Evolutionary conservation across 2,797 vertebrate species (phyloP).

Genomic region (Bothrops alternatus): DNA sequence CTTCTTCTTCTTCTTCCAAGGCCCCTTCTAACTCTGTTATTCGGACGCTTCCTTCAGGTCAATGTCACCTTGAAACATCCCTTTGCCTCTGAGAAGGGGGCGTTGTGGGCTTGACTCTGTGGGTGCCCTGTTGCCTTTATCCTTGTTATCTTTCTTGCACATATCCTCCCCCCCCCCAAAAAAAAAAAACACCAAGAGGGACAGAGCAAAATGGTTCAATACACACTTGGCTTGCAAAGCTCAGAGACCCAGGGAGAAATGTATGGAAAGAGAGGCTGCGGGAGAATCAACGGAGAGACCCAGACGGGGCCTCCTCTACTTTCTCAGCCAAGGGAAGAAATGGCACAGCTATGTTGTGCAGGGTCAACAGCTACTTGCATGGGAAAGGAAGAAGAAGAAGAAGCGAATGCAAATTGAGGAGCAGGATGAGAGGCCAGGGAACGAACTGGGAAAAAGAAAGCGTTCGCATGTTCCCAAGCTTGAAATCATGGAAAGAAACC

Average conservation of each 20-base stretch:
- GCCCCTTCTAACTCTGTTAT: too few relatives aligned
- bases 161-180: too few relatives aligned
- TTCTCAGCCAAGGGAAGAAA: slow-evolving; percentile 65
- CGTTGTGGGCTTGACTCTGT: too few relatives aligned
- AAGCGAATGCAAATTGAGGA: slow-evolving; percentile 43
- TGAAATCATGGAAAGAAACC: not conserved
- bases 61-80: too few relatives aligned
- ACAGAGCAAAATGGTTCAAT: not conserved
- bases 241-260: not conserved
- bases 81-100: too few relatives aligned
- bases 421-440: not conserved
- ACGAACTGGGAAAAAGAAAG: too few relatives aligned
- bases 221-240: not conserved
- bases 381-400: slow-evolving; percentile 53
- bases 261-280: not conserved
- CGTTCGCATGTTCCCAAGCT: not conserved
- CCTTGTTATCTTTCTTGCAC: too few relatives aligned
- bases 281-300: slow-evolving; percentile 55
- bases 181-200: too few relatives aligned
- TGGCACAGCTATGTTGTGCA: slow-evolving; percentile 62
- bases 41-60: too few relatives aligned
- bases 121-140: too few relatives aligned
- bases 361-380: slow-evolving; percentile 61
- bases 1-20: too few relatives aligned
- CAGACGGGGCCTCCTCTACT: slow-evolving; percentile 62